Conservation (phyloP, 2,888 invertebrate genomes). For the Flexamia atlantica region DNA sequence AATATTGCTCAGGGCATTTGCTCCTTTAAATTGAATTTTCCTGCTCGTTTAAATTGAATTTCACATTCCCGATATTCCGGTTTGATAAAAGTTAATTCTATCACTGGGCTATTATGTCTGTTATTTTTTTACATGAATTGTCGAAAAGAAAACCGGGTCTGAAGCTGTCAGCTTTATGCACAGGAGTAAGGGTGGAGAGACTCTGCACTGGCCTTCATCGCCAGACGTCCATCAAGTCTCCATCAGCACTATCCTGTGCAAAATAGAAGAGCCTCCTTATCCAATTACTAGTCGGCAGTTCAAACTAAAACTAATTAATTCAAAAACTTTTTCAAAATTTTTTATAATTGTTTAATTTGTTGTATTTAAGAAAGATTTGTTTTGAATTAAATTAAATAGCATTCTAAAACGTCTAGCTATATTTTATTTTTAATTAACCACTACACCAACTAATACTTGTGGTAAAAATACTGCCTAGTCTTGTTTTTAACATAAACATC, state of each 20-base stretch:
- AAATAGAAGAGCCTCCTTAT: too few species aligned
- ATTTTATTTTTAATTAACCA: conserved; percentile 54
- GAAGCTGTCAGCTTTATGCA: conserved; percentile 45
- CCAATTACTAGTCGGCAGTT: not conserved
- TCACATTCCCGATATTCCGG: not conserved
- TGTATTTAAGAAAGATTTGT: conserved; percentile 22
- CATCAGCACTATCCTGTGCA: not conserved
- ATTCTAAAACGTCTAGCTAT: conserved; percentile 40
- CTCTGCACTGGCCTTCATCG: conserved; percentile 48
- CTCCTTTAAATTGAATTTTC: too few species aligned
- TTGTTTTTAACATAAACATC: not conserved
- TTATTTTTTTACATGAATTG: conserved; percentile 48
- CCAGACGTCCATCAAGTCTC: conserved; percentile 46
- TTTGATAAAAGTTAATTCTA: conserved; percentile 37
- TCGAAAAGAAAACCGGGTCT: conserved; percentile 31
- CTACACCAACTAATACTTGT: conserved; percentile 21
- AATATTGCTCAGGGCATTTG: too few species aligned
- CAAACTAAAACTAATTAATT: conserved; percentile 43
- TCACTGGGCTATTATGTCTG: conserved; percentile 37
- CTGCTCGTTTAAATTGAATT: too few species aligned
- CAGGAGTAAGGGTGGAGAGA: conserved; percentile 45
- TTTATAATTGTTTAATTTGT: conserved; percentile 40
- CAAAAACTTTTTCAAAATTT: conserved; percentile 12
- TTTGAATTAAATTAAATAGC: not conserved
- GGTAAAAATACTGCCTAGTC: conserved; percentile 9